Evolutionary conservation across 30 jellyfish, hydroid and myxozoan species (phyloP).

Genomic region (Morbakka virulenta): DNA sequence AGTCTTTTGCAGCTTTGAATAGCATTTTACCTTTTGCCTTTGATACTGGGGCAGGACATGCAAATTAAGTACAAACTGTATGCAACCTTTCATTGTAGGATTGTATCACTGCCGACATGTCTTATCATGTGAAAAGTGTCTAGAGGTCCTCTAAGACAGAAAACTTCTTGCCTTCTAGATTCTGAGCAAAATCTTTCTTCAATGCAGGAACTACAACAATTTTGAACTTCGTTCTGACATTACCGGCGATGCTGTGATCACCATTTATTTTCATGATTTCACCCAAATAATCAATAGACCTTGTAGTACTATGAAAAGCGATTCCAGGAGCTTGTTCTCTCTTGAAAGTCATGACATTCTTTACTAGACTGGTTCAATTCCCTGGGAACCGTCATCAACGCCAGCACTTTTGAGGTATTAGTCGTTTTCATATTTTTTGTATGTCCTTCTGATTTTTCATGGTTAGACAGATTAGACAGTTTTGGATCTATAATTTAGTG

Average conservation of each 20-base stretch:
- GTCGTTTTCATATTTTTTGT: no score
- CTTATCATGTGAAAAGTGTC: constrained; percentile 33
- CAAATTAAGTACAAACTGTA: constrained; percentile 10
- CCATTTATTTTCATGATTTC: constrained; percentile 38
- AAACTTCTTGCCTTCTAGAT: constrained; percentile 37
- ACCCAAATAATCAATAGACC: constrained; percentile 40
- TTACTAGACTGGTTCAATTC: no score
- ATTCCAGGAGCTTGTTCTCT: constrained; percentile 26
- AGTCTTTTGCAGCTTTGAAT: constrained; percentile 8
- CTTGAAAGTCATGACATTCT: no score
- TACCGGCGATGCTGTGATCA: constrained; percentile 12
- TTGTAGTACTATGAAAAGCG: constrained; percentile 46
- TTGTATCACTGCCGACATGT: constrained; percentile 28
- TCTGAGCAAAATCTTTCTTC: constrained; percentile 22
- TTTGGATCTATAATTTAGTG: no score
- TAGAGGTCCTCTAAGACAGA: constrained; percentile 36
- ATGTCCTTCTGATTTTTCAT: no score
- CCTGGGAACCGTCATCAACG: no score
- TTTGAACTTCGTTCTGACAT: constrained; percentile 24
- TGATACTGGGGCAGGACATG: constrained; percentile 5
- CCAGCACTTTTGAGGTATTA: no score
- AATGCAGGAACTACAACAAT: constrained; percentile 53
- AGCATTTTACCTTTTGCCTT: not conserved
- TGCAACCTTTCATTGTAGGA: not conserved
- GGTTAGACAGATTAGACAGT: no score